Evolutionary conservation across 2,797 vertebrate species (phyloP), one percentile per base, ranked within the genome.

Genomic region (Notoglanidium macrostoma): DNA sequence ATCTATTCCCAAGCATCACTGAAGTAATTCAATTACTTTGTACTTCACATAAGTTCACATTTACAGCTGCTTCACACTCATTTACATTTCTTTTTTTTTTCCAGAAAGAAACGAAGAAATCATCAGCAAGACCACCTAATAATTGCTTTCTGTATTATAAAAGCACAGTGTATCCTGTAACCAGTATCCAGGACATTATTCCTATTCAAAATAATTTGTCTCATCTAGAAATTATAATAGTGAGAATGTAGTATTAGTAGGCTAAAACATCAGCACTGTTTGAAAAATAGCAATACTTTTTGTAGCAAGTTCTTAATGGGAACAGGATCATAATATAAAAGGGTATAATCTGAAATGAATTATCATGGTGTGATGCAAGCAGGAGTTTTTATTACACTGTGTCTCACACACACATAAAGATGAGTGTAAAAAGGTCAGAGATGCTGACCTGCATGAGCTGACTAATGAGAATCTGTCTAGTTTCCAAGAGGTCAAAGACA

Each of bases 401-500:
- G 70, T 70, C 79, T 84, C 74, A 87, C 77, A 85, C 83, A 89
- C 86, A 89, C 86, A 70, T 85, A 46, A 88, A 54, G 51, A 86
- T 51, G 65, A 80, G 74, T 85, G 54, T 1, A 59, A 79, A 89
- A 84, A 86, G 84, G 80, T 86, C 84, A 85, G 54, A 84, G 32
- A 86, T 82, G 54, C 81, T 51, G 76, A 80, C 86, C 73, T 89
- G 79, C 44, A 86, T 23, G 19, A 35, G 11, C 77, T 29, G 63
- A 70, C 86, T 89, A 90, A 89, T 89, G 85, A 85, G 81, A 86
- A 82, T 19, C 49, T 46, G 68, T 89, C 65, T 81, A 81, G 80
- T 23, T 80, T 90, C 78, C 79, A 85, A 85, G 78, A 85, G 65
- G 55, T 88, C 84, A 86, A 85, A 82, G 76, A 83, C 83, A 88